Evolutionary conservation across 2,797 vertebrate genomes (phyloP).

Genomic region (Rhynchonycteris naso): DNA sequence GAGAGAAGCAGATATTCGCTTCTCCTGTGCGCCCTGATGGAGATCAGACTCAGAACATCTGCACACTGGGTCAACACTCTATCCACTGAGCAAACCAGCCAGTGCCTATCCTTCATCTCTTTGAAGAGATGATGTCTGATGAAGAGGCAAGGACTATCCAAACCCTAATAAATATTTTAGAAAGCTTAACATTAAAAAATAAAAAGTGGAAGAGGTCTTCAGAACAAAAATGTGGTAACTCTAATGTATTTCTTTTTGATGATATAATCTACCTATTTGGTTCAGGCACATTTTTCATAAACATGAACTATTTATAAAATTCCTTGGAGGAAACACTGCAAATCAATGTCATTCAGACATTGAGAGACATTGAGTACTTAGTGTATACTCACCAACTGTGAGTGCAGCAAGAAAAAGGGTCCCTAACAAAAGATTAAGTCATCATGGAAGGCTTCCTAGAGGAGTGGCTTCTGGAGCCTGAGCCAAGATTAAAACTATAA

Average conservation of each 20-base stretch:
- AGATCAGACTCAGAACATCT: too few relatives aligned
- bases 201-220: neutral
- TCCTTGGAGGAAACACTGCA: neutral
- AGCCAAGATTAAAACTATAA: constrained; percentile 10
- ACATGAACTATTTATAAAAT: neutral
- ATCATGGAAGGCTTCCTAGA: neutral
- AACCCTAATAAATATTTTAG: neutral
- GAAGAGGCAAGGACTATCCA: constrained; percentile 8
- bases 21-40: too few relatives aligned
- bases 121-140: neutral
- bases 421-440: neutral
- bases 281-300: constrained; percentile 9
- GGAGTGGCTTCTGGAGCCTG: neutral
- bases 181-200: neutral
- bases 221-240: neutral
- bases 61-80: too few relatives aligned
- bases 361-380: neutral
- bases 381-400: neutral
- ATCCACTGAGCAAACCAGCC: too few relatives aligned
- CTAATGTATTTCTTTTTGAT: neutral
- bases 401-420: neutral
- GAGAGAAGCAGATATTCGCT: too few relatives aligned
- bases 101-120: neutral
- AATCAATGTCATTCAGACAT: neutral
- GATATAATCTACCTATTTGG: neutral